A percentile compares a stretch with the other conserved stretches of the same genome.
Conservation (phyloP, 2,113 vertebrate genomes). For the Danionella cerebrum region DNA sequence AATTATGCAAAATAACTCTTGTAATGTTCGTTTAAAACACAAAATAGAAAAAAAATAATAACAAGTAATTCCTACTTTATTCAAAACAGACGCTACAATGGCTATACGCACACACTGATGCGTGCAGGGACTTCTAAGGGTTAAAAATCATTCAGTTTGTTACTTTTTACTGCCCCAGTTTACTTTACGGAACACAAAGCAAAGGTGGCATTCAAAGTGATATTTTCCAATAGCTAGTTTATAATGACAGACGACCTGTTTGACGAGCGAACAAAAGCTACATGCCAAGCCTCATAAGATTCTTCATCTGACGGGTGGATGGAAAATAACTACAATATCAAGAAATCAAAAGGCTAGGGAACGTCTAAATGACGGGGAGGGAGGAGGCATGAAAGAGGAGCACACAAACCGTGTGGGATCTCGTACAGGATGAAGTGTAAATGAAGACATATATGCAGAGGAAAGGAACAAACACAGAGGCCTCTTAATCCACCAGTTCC, state of each 20-base stretch:
- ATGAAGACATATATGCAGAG: slow-evolving; percentile 19
- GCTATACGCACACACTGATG: too few species aligned
- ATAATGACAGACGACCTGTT: slow-evolving; percentile 50
- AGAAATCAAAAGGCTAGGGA: background rate
- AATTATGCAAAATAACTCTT: too few species aligned
- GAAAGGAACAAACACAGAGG: background rate
- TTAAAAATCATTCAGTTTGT: too few species aligned
- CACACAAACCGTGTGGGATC: background rate
- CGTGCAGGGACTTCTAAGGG: too few species aligned
- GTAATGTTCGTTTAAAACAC: too few species aligned
- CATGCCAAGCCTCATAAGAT: too few species aligned
- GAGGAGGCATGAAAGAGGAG: background rate
- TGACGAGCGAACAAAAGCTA: slow-evolving; percentile 61
- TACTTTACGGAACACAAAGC: background rate
- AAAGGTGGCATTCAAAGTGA: background rate
- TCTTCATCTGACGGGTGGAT: too few species aligned
- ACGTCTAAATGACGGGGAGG: background rate
- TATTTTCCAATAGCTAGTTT: slow-evolving; percentile 38
- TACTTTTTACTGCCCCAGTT: background rate
- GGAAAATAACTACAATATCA: slow-evolving; percentile 34
- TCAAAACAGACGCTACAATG: too few species aligned
- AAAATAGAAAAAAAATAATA: too few species aligned
- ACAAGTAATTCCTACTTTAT: too few species aligned
- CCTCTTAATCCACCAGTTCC: background rate
- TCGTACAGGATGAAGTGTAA: background rate